These are phyloP conservation scores for Liparis tanakae DNA, from an alignment of 2,797 vertebrate species.

Conservation along the genomic window DNA sequence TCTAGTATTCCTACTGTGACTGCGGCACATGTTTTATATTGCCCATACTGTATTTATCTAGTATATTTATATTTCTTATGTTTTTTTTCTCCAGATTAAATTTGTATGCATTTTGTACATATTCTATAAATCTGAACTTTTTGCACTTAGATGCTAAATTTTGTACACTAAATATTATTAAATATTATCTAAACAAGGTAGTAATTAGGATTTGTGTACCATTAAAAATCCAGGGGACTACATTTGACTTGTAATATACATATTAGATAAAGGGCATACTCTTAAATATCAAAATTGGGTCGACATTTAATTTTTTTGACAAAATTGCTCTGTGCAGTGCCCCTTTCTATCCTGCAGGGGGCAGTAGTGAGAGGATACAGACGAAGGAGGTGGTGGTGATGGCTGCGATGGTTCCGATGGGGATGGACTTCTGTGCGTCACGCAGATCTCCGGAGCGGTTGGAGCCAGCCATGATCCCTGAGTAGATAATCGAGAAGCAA, in stretches of 20 bases:
- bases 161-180: background rate
- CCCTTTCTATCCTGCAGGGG: slow-evolving; percentile 29
- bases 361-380: slow-evolving; percentile 89
- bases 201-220: background rate
- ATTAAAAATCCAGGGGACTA: background rate
- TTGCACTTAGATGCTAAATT: background rate
- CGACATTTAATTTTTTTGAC: background rate
- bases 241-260: background rate
- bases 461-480: slow-evolving; percentile 98
- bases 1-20: background rate
- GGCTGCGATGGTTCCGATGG: slow-evolving; percentile 95
- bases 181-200: background rate
- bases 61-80: background rate
- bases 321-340: background rate
- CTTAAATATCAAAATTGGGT: slow-evolving; percentile 7
- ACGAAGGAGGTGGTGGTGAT: slow-evolving; percentile 96
- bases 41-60: background rate
- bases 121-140: background rate
- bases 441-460: slow-evolving; percentile 96
- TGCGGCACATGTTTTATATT: background rate
- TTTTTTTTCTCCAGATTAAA: background rate
- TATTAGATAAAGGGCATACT: background rate
- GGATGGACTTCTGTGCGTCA: slow-evolving; percentile 98
- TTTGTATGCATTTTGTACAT: background rate
- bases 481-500: slow-evolving; percentile 31